phyloP scores from a whole-genome alignment of 2,797 vertebrate species.

The Sciurus carolinensis region DNA sequence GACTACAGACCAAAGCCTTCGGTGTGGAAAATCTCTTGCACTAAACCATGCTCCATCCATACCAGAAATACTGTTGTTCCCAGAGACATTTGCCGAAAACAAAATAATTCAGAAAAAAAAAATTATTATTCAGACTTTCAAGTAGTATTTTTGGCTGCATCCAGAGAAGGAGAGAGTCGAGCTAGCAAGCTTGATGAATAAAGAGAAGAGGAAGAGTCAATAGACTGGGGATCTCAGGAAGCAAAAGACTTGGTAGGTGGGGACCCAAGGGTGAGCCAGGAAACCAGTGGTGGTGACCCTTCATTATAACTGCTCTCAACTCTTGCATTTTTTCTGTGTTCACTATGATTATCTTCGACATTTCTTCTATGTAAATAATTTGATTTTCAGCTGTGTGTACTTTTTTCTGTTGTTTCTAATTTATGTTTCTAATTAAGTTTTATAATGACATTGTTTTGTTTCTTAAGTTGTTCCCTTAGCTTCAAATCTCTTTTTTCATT shows the following conservation, averaged over 20 bases:
- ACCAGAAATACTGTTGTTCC: neutral
- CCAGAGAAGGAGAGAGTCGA: neutral
- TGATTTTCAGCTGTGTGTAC: constrained; percentile 57
- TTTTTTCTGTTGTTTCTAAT: constrained; percentile 57
- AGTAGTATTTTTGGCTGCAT: neutral
- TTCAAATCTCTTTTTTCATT: constrained; percentile 29
- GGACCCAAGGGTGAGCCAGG: neutral
- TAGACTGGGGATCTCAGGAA: neutral
- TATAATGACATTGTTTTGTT: constrained; percentile 53
- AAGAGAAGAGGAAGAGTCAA: neutral
- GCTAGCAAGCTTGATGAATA: neutral
- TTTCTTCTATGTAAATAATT: constrained; percentile 55
- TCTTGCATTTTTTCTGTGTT: neutral
- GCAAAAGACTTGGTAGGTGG: neutral
- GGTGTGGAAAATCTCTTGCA: neutral
- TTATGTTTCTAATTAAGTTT: constrained; percentile 68
- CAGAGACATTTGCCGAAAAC: neutral
- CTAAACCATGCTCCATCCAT: neutral
- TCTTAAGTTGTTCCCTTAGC: constrained; percentile 65
- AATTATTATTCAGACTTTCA: constrained; percentile 11
- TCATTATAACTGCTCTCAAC: neutral
- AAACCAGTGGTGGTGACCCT: no score
- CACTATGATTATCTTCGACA: neutral
- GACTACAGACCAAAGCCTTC: neutral
- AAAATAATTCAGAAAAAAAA: neutral